Evolutionary conservation across 2,888 invertebrate genomes (phyloP).

Genomic region (Furcula furcula): DNA sequence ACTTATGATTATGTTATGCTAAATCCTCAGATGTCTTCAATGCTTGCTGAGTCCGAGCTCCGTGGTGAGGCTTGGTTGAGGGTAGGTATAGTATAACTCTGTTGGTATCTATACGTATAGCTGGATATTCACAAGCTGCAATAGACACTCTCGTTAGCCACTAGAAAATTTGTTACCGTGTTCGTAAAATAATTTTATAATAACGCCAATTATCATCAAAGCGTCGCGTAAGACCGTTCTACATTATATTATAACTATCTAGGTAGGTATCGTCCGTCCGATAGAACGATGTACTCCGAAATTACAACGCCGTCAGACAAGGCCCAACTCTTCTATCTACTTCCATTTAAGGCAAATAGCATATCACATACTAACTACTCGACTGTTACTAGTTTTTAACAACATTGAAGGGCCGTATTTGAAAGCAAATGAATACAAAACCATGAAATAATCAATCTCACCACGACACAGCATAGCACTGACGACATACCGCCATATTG

Average conservation of each 20-base stretch:
- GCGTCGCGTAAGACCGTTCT: conserved; percentile 46
- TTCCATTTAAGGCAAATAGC: conserved; percentile 32
- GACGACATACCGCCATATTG: conserved; percentile 98
- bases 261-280: conserved; percentile 60
- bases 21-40: conserved; percentile 94
- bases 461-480: conserved; percentile 98
- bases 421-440: conserved; percentile 50
- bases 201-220: conserved; percentile 41
- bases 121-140: conserved; percentile 61
- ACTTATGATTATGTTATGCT: conserved; percentile 67
- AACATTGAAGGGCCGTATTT: conserved; percentile 37
- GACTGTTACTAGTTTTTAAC: conserved; percentile 35
- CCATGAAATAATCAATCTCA: conserved; percentile 84
- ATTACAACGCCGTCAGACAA: conserved; percentile 53
- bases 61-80: conserved; percentile 68
- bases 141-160: conserved; percentile 50
- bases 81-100: conserved; percentile 47
- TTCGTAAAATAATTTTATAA: conserved; percentile 22
- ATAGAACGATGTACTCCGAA: conserved; percentile 59
- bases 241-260: conserved; percentile 63
- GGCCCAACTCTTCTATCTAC: conserved; percentile 18
- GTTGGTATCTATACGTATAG: conserved; percentile 56
- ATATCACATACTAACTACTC: conserved; percentile 37
- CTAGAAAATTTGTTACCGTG: conserved; percentile 15
- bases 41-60: conserved; percentile 91